These are phyloP conservation scores for Panthera uncia DNA, from an alignment of 2,113 vertebrate genomes.

Conservation along the genomic window DNA sequence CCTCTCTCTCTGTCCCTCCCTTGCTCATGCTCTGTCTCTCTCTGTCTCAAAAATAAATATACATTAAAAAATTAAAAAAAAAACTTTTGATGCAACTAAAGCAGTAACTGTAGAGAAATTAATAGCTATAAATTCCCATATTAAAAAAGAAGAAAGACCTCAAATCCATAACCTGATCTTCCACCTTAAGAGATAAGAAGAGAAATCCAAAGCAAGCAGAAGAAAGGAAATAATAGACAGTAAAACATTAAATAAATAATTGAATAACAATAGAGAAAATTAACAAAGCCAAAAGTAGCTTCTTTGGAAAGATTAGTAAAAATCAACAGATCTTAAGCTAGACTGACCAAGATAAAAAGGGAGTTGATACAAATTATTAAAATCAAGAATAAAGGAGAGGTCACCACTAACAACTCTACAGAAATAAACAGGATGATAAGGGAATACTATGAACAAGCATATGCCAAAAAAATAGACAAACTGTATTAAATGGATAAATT, in stretches of 20 bases:
- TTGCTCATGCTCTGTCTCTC: too few relatives aligned
- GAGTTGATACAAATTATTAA: background rate
- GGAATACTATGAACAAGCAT: background rate
- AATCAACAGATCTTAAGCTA: background rate
- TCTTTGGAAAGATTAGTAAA: background rate
- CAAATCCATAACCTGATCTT: background rate
- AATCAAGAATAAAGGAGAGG: background rate
- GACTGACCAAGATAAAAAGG: background rate
- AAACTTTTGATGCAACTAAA: background rate
- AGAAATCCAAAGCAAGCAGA: background rate
- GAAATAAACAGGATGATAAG: background rate
- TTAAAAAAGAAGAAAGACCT: background rate
- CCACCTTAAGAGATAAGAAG: background rate
- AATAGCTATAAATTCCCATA: background rate
- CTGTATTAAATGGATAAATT: background rate
- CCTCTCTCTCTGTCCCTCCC: too few relatives aligned
- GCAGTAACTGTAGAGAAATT: background rate
- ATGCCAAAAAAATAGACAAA: background rate
- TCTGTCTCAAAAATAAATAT: too few relatives aligned
- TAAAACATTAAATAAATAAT: background rate
- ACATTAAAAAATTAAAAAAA: too few relatives aligned
- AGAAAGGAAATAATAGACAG: background rate
- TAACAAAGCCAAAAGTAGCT: background rate
- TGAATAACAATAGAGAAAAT: background rate
- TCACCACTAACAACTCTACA: background rate